Conservation (phyloP, 2,888 invertebrate genomes). For the Kuschelorhynchus macadamiae region DNA sequence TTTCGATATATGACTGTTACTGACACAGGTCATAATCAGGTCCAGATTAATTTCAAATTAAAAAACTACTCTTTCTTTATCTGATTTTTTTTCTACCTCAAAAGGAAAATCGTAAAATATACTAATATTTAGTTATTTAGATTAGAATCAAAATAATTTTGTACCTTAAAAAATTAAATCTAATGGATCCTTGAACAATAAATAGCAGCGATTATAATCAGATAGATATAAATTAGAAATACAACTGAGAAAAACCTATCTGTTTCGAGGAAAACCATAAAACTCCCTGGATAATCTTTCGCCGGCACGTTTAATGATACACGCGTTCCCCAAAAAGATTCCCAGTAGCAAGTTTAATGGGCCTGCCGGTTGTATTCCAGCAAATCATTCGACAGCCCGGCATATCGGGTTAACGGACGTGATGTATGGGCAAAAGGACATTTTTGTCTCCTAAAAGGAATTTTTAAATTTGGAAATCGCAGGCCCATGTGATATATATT, state of each 20-base stretch:
- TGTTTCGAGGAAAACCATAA: slow-evolving; percentile 31
- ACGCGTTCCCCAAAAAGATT: slow-evolving; percentile 31
- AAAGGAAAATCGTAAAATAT: too few species aligned
- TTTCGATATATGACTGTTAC: too few species aligned
- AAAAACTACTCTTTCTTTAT: too few species aligned
- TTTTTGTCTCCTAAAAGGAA: not conserved
- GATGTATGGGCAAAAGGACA: slow-evolving; percentile 23
- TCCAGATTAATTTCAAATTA: too few species aligned
- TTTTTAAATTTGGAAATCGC: not conserved
- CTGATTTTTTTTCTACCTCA: too few species aligned
- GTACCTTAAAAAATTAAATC: too few species aligned
- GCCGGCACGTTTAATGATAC: slow-evolving; percentile 44
- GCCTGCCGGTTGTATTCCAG: slow-evolving; percentile 28
- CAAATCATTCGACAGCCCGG: slow-evolving; percentile 33
- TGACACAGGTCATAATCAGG: too few species aligned
- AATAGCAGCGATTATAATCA: slow-evolving; percentile 12
- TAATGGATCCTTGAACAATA: too few species aligned
- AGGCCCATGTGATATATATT: too few species aligned
- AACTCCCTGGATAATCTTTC: slow-evolving; percentile 35
- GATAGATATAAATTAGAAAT: slow-evolving; percentile 33
- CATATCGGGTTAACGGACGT: slow-evolving; percentile 17
- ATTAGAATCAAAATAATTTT: too few species aligned
- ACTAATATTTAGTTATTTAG: too few species aligned
- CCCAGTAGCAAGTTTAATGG: slow-evolving; percentile 39
- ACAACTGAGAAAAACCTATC: slow-evolving; percentile 35